Conservation (phyloP, 2,113 vertebrate genomes). For the Hydrochoerus hydrochaeris region DNA sequence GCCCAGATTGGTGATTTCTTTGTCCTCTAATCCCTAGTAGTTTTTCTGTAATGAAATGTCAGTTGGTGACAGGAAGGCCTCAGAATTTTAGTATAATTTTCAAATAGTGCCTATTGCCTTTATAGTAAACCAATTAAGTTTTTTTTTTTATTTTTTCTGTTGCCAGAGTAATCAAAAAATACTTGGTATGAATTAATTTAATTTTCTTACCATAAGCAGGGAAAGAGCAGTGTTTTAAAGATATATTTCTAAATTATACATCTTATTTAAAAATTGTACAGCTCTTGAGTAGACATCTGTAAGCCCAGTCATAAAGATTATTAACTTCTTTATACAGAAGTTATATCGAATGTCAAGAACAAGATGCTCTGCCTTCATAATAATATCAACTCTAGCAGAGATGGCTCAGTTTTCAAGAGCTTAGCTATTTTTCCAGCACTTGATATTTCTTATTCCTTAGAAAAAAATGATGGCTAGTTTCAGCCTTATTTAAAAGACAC, state of each 20-base stretch:
- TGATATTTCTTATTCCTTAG: not conserved
- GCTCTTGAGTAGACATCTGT: not conserved
- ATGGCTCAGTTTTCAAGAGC: not conserved
- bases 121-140: not conserved
- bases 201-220: not conserved
- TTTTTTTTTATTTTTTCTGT: not conserved
- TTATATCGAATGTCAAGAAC: not conserved
- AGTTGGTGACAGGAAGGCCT: not conserved
- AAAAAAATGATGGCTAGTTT: not conserved
- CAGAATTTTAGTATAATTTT: conserved; percentile 10
- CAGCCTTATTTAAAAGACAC: not conserved
- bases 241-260: not conserved
- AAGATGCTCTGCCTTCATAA: not conserved
- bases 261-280: conserved; percentile 5
- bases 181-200: not conserved
- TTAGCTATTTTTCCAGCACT: not conserved
- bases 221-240: not conserved
- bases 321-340: not conserved
- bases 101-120: not conserved
- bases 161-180: not conserved
- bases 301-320: not conserved
- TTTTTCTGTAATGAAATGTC: conserved; percentile 17
- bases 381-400: not conserved
- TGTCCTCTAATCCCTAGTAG: not conserved
- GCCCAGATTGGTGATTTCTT: not conserved